Conservation (phyloP, 2,797 vertebrate genomes). For the Lithobates sylvaticus region DNA sequence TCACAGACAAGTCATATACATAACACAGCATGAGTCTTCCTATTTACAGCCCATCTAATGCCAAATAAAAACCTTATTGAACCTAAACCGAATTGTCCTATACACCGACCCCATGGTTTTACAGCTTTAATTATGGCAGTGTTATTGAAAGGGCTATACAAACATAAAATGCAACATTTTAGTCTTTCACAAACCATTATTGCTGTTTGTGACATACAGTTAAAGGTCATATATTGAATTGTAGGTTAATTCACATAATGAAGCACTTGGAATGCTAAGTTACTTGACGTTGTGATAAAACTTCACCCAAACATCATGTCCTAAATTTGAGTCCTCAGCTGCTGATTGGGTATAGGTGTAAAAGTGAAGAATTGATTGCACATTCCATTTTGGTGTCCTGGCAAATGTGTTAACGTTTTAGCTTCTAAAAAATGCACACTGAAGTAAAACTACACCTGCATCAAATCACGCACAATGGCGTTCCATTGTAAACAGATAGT, state of each 20-base stretch:
- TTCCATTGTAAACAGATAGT: too few relatives aligned
- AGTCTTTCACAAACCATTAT: conserved; percentile 11
- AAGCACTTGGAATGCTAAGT: conserved; percentile 4
- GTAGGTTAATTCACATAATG: conserved; percentile 25
- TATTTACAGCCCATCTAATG: conserved; percentile 44
- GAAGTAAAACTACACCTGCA: not conserved
- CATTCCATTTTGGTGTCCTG: not conserved
- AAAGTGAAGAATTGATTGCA: not conserved
- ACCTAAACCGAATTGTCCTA: not conserved
- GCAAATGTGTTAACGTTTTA: not conserved
- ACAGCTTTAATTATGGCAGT: conserved; percentile 21
- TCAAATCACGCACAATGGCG: too few relatives aligned
- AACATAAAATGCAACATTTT: conserved; percentile 1
- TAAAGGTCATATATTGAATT: conserved; percentile 26
- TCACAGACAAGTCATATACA: conserved; percentile 52
- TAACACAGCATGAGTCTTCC: conserved; percentile 46
- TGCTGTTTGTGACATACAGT: conserved; percentile 21
- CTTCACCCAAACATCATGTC: not conserved
- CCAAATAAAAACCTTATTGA: conserved; percentile 46
- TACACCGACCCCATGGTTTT: conserved; percentile 32
- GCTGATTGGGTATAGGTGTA: too few relatives aligned
- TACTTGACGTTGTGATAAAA: not conserved
- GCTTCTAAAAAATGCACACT: not conserved
- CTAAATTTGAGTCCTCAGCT: too few relatives aligned
- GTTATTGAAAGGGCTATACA: conserved; percentile 7